A percentile compares a stretch with the other conserved stretches of the same genome.
phyloP scores from a whole-genome alignment of 2,888 invertebrate genomes.

The Drosophila stalkeri region DNA sequence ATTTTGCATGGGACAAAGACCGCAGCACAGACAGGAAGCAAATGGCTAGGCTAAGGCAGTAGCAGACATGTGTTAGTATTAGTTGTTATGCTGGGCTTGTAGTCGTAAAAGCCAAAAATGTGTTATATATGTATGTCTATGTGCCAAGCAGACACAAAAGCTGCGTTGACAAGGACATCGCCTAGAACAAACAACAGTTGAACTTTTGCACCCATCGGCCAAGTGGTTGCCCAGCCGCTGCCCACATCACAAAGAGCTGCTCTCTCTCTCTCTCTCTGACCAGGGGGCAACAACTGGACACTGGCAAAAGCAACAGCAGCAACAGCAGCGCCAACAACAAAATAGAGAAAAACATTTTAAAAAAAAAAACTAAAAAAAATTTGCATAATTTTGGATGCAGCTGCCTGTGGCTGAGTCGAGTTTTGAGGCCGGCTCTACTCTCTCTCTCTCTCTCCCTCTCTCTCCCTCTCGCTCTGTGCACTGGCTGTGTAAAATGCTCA shows the following conservation, averaged over 20 bases:
- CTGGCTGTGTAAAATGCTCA: constrained; percentile 77
- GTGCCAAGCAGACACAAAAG: constrained; percentile 76
- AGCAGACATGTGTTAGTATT: constrained; percentile 40
- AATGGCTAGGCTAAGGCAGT: constrained; percentile 21
- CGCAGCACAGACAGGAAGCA: constrained; percentile 41
- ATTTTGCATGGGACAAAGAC: constrained; percentile 69
- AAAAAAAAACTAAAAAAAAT: constrained; percentile 54
- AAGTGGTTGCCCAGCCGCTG: constrained; percentile 33
- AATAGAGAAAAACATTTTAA: background rate
- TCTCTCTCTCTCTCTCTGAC: constrained; percentile 13
- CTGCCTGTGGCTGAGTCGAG: constrained; percentile 44
- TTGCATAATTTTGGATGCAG: constrained; percentile 76
- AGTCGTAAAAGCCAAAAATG: constrained; percentile 77
- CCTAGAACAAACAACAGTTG: constrained; percentile 63
- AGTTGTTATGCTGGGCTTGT: constrained; percentile 65
- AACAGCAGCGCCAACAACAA: constrained; percentile 21
- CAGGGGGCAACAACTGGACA: constrained; percentile 51
- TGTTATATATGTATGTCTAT: constrained; percentile 79
- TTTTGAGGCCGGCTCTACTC: constrained; percentile 38
- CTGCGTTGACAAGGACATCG: constrained; percentile 77
- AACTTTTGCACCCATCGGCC: constrained; percentile 60
- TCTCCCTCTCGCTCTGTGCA: no score
- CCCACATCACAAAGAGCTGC: constrained; percentile 61
- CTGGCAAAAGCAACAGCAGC: background rate
- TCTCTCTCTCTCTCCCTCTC: no score